Evolutionary conservation across 2,797 vertebrate genomes (phyloP), one percentile per base, ranked within the genome.

Genomic region (Pseudocheirus occidentalis): DNA sequence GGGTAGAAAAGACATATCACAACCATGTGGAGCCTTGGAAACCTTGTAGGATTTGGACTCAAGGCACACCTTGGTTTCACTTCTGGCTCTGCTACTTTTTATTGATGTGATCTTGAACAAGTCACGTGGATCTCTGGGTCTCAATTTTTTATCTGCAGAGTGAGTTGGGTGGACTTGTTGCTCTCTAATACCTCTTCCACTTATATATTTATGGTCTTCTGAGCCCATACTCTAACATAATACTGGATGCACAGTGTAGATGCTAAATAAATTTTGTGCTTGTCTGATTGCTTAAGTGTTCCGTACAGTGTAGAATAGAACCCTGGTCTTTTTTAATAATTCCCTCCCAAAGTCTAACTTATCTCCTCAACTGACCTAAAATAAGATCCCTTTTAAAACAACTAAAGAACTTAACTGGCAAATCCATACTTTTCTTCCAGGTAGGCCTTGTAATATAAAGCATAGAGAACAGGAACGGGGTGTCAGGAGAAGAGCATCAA

Each of bases 271-370:
- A 90, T 54, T 89, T 13, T 89, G 4, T 58, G 1, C 28, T 92
- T 90, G 9, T 90, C 46, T 91, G 50, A 93, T 81, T 52, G 5
- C 91, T 1, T 96, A 91, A 92, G 10, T 13, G 56, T 62, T 52
- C 46, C 57, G 52, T 56, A 40, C 34, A 90, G 7, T 94, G 95
- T 92, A 50, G 18, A 54, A 12, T 91, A 90, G 2, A 94, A 66
- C 18, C 18, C 10, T 95, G 55, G 27, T 95, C 50, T 92, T 94
- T 53, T 11, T 62, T 57, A 87, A 12, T 56, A 10, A 28, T 95
- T 96, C 53, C 28, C 92, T 53, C 27, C 56, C 93, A 40, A 93
- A 93, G 28, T 94, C 90, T 27, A 9, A 28, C 21, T 90, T 46
- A 18, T 12, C 31, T 92, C 4, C 90, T 21, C 73, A 93, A 55